Base-by-base conservation (phyloP, 2,113 vertebrate genomes). In the Proterorhinus semilunaris region DNA sequence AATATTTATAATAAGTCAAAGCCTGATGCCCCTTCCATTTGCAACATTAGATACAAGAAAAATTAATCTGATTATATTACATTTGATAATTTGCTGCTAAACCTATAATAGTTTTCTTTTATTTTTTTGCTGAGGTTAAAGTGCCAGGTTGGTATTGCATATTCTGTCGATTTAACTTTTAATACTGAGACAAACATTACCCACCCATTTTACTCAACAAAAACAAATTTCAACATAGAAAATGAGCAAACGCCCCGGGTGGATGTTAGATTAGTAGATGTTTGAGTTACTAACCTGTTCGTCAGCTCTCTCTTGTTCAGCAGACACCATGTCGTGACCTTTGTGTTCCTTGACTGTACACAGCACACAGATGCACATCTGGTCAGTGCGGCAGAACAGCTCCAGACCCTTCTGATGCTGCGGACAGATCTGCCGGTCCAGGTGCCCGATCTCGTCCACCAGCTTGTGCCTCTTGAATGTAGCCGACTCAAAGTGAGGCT, bases 381-480 rank as follows among this genome's bases (percentile, higher is more conserved):
- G 79, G 2, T 96, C 93, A 0, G 84, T 72, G 68, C 82, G 84
- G 45, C 95, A 95, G 89, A 91, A 95, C 21, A 91, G 90, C 75
- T 95, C 94, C 87, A 94, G 86, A 51, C 91, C 85, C 66, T 92
- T 93, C 89, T 94, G 85, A 21, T 95, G 94, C 82, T 94, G 88
- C 0, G 7, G 81, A 64, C 95, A 95, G 79, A 87, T 94, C 83
- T 93, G 90, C 45, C 92, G 84, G 78, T 92, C 87, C 36, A 68
- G 81, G 44, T 63, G 74, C 1, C 65, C 82, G 4, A 90, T 92
- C 63, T 93, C 91, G 11, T 94, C 92, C 77, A 94, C 95, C 82
- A 98, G 94, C 76, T 96, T 96, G 90, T 98, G 96, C 10, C 94
- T 88, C 45, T 95, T 96, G 66, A 98, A 95, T 0, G 94, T 95